Conservation (phyloP, 2,113 vertebrate species). For the Heliornis fulica region DNA sequence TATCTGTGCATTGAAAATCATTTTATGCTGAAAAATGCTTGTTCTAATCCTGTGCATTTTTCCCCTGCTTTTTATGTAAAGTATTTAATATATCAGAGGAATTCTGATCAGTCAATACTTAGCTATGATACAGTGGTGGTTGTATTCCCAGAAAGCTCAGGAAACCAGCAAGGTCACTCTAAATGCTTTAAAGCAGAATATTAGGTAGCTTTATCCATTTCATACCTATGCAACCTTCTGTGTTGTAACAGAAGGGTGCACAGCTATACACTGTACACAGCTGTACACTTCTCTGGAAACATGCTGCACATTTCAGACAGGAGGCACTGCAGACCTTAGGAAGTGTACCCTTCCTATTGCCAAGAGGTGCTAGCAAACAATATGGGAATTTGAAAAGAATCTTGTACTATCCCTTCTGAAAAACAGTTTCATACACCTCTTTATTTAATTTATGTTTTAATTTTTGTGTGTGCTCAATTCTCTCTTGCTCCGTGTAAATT, state of each 20-base stretch:
- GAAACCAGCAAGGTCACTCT: neutral
- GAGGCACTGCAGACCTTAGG: neutral
- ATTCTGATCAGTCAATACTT: neutral
- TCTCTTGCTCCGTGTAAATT: neutral
- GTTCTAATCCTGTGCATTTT: neutral
- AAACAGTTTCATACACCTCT: neutral
- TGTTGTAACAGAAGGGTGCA: neutral
- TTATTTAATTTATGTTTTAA: too few relatives aligned
- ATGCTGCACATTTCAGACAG: neutral
- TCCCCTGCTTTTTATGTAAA: neutral
- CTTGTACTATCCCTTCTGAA: neutral
- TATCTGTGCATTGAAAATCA: neutral
- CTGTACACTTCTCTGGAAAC: neutral
- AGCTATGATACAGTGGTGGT: neutral
- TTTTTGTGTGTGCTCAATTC: neutral
- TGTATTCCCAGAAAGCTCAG: neutral
- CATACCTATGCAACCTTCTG: fast-evolving
- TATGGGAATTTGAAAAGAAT: neutral
- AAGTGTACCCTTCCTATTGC: neutral
- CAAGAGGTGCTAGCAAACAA: neutral
- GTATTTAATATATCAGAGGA: neutral
- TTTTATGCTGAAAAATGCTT: neutral
- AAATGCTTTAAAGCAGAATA: neutral
- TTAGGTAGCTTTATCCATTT: neutral
- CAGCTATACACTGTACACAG: neutral